Base-by-base conservation (phyloP, 1,140 invertebrate species). In the Pseudomyrmex dendroicus region DNA sequence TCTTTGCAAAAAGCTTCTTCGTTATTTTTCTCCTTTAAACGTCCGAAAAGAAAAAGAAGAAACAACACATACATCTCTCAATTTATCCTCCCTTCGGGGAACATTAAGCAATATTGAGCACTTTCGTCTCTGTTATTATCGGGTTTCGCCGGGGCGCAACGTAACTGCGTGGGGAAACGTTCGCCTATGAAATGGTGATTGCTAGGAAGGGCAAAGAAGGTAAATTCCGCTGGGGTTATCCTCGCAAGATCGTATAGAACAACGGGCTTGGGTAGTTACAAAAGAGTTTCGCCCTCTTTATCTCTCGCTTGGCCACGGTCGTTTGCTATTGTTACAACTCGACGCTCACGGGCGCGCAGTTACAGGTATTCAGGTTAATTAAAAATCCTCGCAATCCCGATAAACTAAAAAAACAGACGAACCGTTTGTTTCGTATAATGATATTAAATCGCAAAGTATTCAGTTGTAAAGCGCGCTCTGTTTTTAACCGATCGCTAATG, bases 151-250 rank as follows among this genome's bases (percentile, higher is more conserved):
- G 9, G 66, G 20, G 20, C 15, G 61, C 48, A 70, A 35, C n/a
- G 17, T 7, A 63, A 74, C 2, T 62, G 57, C 25, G 70, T 48
- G 59, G 74, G 63, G 63, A 57, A 17, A 61, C 35, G 59, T 63
- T 64, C 68, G 48, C 68, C n/a, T 73, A 82, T 48, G 17, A 73
- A 74, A 82, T 82, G 78, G 70, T 73, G 70, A 82, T 82, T 82
- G 70, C 70, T 46, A 82, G 59, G 50, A 74, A 73, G 48, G 17
- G 61, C 70, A 74, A 35, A 56, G 78, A 74, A 74, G 74, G 57
- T 63, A 82, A 74, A 82, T 74, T 63, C 78, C 50, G 48, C 25
- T 22, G 70, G 48, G 67, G 66, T 70, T 80, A 80, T 80, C 44
- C 59, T 72, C 66, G 56, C 57, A 46, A 80, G 54, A 25, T 48